Base-by-base conservation (phyloP, 2,113 vertebrate genomes). In the Phaethon lepturus region DNA sequence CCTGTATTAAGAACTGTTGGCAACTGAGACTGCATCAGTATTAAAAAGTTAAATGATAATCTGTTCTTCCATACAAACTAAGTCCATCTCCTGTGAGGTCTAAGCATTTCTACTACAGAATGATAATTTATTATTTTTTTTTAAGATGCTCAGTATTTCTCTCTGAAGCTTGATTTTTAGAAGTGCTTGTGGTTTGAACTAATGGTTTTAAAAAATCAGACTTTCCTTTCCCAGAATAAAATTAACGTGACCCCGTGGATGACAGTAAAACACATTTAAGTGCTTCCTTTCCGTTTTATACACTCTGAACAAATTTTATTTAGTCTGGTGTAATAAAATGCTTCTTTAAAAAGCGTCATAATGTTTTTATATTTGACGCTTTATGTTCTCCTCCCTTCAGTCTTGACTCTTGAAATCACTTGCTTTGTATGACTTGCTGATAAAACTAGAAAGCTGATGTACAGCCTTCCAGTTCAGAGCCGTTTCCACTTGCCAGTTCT, bases 151-250 rank as follows among this genome's bases (percentile, higher is more conserved):
- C 22, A 19, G 13, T 64, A 55, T 86, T 76, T 75, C 16, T 92
- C 26, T 64, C 17, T 5, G 15, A 25, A 45, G 31, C 69, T 76
- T 55, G 49, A 40, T 80, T 88, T 87, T 90, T 53, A 69, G 62
- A 73, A 92, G 58, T 69, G 20, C 63, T 77, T 81, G 45, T 91
- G 40, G 53, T 88, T 88, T 76, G 81, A 87, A 59, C 50, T 90
- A 71, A 88, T 72, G 33, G 29, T 56, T 91, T 83, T 90, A 28
- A 91, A 69, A 87, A 84, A 60, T 44, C 42, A 91, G 69, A 22
- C 38, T 92, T 72, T 92, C 62, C n/a, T 52, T 97, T 88, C 75
- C 29, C 64, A 45, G 66, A 71, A 35, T 64, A 84, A 80, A 97
- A 92, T 74, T 60, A 73, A 74, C 78, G 75, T 93, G 59, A 25